phyloP scores from a whole-genome alignment of 1,140 invertebrate species.

The Helicoverpa armigera region DNA sequence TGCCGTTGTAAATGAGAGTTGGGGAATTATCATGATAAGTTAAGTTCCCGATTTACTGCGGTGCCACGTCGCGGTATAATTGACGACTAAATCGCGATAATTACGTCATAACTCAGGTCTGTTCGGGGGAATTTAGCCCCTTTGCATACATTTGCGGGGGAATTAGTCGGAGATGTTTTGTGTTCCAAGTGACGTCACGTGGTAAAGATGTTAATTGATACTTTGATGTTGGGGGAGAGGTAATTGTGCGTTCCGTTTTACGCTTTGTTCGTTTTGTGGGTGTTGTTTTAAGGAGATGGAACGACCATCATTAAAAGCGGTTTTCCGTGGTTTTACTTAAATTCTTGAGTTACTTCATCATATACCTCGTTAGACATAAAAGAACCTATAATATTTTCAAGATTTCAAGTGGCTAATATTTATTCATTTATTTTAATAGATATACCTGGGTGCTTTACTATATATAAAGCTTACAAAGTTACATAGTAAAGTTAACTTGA shows the following conservation, averaged over 20 bases:
- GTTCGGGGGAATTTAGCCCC: slow-evolving; percentile 60
- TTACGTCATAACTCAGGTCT: slow-evolving; percentile 70
- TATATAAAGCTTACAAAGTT: no score
- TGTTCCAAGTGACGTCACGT: slow-evolving; percentile 13
- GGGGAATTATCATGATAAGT: slow-evolving; percentile 54
- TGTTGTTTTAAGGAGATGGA: background rate
- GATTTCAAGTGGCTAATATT: no score
- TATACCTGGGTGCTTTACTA: no score
- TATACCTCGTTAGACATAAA: no score
- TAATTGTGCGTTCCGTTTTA: slow-evolving; percentile 12
- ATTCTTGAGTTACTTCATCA: no score
- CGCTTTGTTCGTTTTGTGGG: background rate
- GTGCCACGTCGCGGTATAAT: slow-evolving; percentile 56
- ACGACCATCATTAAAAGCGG: background rate
- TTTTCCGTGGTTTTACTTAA: no score
- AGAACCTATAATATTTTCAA: no score
- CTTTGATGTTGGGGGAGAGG: slow-evolving; percentile 8
- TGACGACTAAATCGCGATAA: slow-evolving; percentile 76
- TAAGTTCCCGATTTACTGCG: slow-evolving; percentile 55
- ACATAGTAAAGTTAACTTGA: no score
- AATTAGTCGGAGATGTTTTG: slow-evolving; percentile 51
- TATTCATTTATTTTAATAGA: no score
- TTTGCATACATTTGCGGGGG: slow-evolving; percentile 68
- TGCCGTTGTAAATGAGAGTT: slow-evolving; percentile 54
- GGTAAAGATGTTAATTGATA: slow-evolving; percentile 26